Evolutionary conservation across 2,888 invertebrate genomes (phyloP).

Genomic region (Troides aeacus): DNA sequence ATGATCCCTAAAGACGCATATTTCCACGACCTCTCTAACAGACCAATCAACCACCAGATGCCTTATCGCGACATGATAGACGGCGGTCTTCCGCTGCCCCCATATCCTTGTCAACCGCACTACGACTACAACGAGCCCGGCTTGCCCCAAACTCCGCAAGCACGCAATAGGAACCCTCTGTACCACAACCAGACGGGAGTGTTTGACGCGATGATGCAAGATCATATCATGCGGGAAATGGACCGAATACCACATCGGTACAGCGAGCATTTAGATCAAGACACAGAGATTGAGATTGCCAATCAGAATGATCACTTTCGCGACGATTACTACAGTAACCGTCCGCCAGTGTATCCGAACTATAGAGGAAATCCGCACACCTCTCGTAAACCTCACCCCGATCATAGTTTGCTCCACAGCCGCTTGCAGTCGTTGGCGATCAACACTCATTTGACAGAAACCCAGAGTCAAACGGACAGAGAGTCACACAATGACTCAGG

Average conservation of each 20-base stretch:
- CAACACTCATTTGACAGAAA: conserved; percentile 72
- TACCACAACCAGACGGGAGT: conserved; percentile 70
- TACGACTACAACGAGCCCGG: conserved; percentile 63
- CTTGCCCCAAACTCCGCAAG: conserved; percentile 55
- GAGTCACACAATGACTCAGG: conserved; percentile 91
- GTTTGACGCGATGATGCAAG: conserved; percentile 77
- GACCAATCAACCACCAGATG: conserved; percentile 58
- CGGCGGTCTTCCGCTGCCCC: conserved; percentile 53
- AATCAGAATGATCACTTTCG: conserved; percentile 71
- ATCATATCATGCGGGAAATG: conserved; percentile 74
- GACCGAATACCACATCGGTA: conserved; percentile 75
- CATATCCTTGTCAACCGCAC: conserved; percentile 49
- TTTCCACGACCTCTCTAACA: conserved; percentile 80
- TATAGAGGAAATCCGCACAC: conserved; percentile 46
- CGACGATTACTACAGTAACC: conserved; percentile 63
- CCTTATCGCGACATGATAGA: conserved; percentile 58
- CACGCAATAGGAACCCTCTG: conserved; percentile 67
- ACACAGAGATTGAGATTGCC: conserved; percentile 73
- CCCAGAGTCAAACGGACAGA: conserved; percentile 77
- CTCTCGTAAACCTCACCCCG: conserved; percentile 60
- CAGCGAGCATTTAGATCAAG: conserved; percentile 69
- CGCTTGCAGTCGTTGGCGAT: conserved; percentile 72
- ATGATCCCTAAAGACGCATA: conserved; percentile 82
- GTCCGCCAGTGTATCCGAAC: conserved; percentile 57
- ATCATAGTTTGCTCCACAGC: conserved; percentile 69